phyloP scores from a whole-genome alignment of 2,797 vertebrate species.

The Rhincodon typus region DNA sequence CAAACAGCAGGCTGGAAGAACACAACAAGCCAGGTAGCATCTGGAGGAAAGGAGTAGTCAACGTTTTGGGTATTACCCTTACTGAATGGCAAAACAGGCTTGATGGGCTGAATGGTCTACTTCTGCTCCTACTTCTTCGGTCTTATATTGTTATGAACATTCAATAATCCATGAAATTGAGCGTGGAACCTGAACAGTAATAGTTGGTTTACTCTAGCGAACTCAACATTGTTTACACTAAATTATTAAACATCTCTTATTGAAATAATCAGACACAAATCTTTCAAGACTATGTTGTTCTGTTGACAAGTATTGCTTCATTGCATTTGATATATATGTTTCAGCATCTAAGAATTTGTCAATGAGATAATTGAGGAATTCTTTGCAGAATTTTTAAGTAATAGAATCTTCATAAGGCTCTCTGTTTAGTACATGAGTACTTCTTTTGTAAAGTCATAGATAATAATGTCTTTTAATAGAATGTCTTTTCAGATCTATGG shows the following conservation, averaged over 20 bases:
- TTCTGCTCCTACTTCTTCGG: no score
- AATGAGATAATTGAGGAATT: not conserved
- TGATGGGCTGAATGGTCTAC: no score
- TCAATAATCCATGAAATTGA: not conserved
- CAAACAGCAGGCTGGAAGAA: no score
- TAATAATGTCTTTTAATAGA: no score
- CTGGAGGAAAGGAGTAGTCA: no score
- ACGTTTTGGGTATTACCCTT: no score
- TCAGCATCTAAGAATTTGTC: conserved; percentile 14
- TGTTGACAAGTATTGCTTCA: not conserved
- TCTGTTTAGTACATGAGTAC: not conserved
- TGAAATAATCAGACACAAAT: not conserved
- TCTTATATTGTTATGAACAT: no score
- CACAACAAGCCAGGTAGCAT: no score
- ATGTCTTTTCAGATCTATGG: not conserved
- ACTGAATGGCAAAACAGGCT: no score
- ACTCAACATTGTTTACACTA: not conserved
- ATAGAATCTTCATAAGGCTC: not conserved
- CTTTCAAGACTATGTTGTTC: not conserved
- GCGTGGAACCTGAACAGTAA: not conserved
- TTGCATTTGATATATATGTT: not conserved
- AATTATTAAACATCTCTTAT: not conserved
- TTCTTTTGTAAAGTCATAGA: not conserved
- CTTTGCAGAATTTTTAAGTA: not conserved
- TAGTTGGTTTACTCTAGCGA: not conserved